phyloP scores from a whole-genome alignment of 2,888 invertebrate species.

The Ormyrus thymus region DNA sequence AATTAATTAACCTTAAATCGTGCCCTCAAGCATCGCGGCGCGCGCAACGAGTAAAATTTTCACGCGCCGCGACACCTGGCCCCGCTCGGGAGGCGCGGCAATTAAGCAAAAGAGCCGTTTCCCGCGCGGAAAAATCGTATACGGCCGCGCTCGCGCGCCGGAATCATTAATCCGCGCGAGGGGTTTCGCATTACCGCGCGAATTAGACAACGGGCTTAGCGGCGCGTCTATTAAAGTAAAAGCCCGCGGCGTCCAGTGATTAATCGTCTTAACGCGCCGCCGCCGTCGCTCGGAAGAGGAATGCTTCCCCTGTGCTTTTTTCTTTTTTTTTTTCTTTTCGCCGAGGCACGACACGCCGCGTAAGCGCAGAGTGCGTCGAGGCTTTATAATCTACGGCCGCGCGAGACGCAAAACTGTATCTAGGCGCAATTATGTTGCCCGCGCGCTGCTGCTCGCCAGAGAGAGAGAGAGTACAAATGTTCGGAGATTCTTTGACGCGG shows the following conservation, averaged over 20 bases:
- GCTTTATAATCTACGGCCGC: conserved; percentile 1
- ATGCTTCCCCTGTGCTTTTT: conserved; percentile 7
- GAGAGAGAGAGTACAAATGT: too few species aligned
- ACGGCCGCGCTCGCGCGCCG: conserved; percentile 15
- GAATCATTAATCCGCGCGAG: conserved; percentile 42
- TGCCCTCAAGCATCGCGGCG: too few species aligned
- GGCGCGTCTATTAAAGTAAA: conserved; percentile 46
- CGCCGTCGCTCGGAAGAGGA: conserved; percentile 35
- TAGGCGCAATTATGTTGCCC: conserved; percentile 36
- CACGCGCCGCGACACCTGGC: neutral
- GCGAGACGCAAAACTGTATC: conserved; percentile 21
- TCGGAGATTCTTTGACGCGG: too few species aligned
- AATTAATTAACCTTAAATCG: too few species aligned
- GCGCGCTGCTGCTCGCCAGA: too few species aligned
- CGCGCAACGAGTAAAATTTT: neutral
- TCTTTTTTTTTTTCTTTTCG: conserved; percentile 1
- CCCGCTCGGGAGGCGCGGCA: neutral
- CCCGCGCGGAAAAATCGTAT: conserved; percentile 32
- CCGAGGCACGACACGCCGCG: conserved; percentile 1
- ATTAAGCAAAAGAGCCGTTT: conserved; percentile 10
- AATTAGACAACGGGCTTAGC: conserved; percentile 44
- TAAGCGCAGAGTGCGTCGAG: neutral
- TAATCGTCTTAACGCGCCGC: conserved; percentile 20
- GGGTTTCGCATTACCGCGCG: conserved; percentile 18
- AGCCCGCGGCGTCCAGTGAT: conserved; percentile 43